Percentiles rank a stretch among this genome's conserved stretches.
phyloP scores from a whole-genome alignment of 2,797 vertebrate genomes.

The Sebastiscus tertius region DNA sequence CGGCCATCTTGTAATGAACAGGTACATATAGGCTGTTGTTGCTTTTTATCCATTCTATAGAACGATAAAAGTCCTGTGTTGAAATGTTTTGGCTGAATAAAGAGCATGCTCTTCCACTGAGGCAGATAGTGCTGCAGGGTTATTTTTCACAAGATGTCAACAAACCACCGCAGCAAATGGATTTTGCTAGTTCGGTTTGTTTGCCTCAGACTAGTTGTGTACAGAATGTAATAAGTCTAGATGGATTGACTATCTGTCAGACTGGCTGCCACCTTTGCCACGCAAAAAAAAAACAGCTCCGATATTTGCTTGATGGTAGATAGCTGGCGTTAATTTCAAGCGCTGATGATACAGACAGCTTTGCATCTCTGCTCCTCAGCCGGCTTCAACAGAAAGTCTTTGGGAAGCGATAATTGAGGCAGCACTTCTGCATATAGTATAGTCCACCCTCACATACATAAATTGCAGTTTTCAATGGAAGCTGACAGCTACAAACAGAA shows the following conservation, averaged over 20 bases:
- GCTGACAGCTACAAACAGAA: slow-evolving; percentile 25
- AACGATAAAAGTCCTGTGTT: slow-evolving; percentile 20
- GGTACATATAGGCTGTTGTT: neutral
- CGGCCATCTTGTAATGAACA: neutral
- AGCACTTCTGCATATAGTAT: neutral
- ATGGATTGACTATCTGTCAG: slow-evolving; percentile 55
- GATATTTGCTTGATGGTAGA: neutral
- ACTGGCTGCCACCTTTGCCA: slow-evolving; percentile 24
- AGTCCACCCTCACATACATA: neutral
- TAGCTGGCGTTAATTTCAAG: slow-evolving; percentile 19
- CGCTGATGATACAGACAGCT: neutral
- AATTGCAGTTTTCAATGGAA: slow-evolving; percentile 13
- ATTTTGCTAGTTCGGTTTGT: slow-evolving; percentile 59
- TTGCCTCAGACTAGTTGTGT: slow-evolving; percentile 52
- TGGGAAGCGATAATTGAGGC: slow-evolving; percentile 35
- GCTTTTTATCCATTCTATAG: neutral
- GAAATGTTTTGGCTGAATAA: slow-evolving; percentile 31
- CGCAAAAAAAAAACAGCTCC: neutral
- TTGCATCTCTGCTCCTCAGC: neutral
- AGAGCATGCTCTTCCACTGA: slow-evolving; percentile 32
- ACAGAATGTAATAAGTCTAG: slow-evolving; percentile 58
- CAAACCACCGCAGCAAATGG: slow-evolving; percentile 53
- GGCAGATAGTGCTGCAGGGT: slow-evolving; percentile 28
- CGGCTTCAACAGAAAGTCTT: neutral
- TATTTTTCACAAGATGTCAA: slow-evolving; percentile 64